These are phyloP conservation scores for Autographa gamma DNA, from an alignment of 2,888 invertebrate species.

Conservation along the genomic window DNA sequence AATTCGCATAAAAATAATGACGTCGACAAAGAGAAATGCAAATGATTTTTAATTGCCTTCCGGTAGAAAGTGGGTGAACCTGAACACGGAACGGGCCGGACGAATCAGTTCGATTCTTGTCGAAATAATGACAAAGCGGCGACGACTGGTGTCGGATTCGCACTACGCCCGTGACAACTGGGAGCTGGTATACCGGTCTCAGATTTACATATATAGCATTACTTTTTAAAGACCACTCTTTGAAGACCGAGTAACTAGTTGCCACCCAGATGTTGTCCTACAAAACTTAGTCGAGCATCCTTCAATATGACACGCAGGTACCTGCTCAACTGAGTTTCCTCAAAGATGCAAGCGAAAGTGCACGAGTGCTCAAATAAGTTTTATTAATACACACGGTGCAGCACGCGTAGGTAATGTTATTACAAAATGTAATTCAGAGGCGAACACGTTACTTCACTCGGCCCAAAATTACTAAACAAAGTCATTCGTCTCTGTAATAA, in stretches of 20 bases:
- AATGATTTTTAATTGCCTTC: conserved; percentile 87
- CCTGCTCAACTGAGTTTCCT: background rate
- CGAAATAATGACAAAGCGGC: conserved; percentile 79
- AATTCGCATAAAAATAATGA: conserved; percentile 72
- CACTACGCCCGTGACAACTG: conserved; percentile 54
- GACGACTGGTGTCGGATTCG: conserved; percentile 62
- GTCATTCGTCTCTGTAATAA: conserved; percentile 65
- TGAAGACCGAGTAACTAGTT: conserved; percentile 10
- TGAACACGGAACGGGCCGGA: conserved; percentile 78
- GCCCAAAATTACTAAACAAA: conserved; percentile 58
- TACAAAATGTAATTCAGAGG: conserved; percentile 44
- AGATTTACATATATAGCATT: conserved; percentile 53
- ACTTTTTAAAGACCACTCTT: conserved; percentile 55
- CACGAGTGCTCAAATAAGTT: background rate
- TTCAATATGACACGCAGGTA: background rate
- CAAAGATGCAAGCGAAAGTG: background rate
- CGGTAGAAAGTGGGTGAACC: conserved; percentile 87
- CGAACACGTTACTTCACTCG: conserved; percentile 50
- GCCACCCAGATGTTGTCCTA: conserved; percentile 3
- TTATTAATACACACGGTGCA: background rate
- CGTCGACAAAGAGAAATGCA: conserved; percentile 83
- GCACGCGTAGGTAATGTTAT: conserved; percentile 30
- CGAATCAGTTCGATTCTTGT: conserved; percentile 77
- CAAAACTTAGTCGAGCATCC: background rate
- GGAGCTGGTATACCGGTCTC: conserved; percentile 27